Conservation (phyloP, 2,888 invertebrate species). For the Chelonus formosanus region DNA sequence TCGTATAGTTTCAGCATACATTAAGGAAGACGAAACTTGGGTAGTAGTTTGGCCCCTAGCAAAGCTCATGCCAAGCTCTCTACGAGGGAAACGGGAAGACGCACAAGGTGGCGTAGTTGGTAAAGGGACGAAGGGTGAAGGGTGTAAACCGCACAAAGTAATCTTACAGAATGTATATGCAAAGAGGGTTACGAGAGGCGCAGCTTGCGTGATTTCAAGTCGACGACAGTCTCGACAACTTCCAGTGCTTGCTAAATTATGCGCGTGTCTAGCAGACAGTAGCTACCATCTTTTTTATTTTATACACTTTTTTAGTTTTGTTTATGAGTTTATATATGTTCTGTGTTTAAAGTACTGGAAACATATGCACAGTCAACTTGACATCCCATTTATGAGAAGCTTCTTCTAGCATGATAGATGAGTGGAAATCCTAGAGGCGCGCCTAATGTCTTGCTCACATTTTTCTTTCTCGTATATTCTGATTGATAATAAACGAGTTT, state of each 20-base stretch:
- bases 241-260: conserved; percentile 56
- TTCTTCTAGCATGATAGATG: conserved; percentile 28
- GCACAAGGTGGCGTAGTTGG: conserved; percentile 36
- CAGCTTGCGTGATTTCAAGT: conserved; percentile 61
- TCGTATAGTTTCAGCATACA: conserved; percentile 63
- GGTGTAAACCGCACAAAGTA: conserved; percentile 65
- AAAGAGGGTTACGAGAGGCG: conserved; percentile 52
- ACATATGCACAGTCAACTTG: conserved; percentile 11
- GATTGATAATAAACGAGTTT: conserved; percentile 35
- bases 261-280: conserved; percentile 37
- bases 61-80: conserved; percentile 26
- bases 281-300: conserved; percentile 14
- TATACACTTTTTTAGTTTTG: conserved; percentile 7
- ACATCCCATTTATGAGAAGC: conserved; percentile 19
- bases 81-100: conserved; percentile 39
- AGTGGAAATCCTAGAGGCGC: conserved; percentile 33
- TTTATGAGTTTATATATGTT: conserved; percentile 7
- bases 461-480: conserved; percentile 36
- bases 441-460: conserved; percentile 28
- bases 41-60: conserved; percentile 58
- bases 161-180: conserved; percentile 66
- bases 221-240: conserved; percentile 59
- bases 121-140: conserved; percentile 42
- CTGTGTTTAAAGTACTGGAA: conserved; percentile 10
- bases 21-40: conserved; percentile 62